Conservation (phyloP, 2,113 vertebrate genomes). For the Corvus moneduloides region DNA sequence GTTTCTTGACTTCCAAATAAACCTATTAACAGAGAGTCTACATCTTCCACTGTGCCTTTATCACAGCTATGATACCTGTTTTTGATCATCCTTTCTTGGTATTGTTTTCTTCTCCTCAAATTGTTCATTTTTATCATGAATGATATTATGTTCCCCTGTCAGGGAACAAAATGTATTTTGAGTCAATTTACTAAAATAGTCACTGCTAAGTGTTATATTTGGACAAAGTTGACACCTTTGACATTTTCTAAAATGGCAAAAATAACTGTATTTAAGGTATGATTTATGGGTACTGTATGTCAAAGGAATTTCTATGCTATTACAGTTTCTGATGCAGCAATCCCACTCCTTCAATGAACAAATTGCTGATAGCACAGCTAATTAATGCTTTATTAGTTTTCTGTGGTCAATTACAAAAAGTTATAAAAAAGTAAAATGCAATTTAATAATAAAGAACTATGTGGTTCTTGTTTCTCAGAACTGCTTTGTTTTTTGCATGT, state of each 20-base stretch:
- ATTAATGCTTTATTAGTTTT: slow-evolving; percentile 61
- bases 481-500: slow-evolving; percentile 2
- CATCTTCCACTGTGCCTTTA: background rate
- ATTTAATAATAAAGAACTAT: background rate
- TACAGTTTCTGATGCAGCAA: slow-evolving; percentile 36
- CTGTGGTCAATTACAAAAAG: slow-evolving; percentile 49
- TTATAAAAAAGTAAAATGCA: slow-evolving; percentile 22
- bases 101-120: slow-evolving; percentile 50
- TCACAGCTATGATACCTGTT: background rate
- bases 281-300: slow-evolving; percentile 74
- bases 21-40: background rate
- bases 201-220: slow-evolving; percentile 72
- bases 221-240: slow-evolving; percentile 75
- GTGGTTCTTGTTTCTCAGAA: slow-evolving; percentile 6
- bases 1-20: background rate
- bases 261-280: slow-evolving; percentile 75
- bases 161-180: slow-evolving; percentile 69
- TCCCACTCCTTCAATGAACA: background rate
- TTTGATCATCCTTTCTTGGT: background rate
- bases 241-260: slow-evolving; percentile 81
- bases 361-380: slow-evolving; percentile 52
- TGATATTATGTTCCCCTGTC: slow-evolving; percentile 65
- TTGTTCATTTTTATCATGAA: slow-evolving; percentile 66
- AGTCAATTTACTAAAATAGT: slow-evolving; percentile 73
- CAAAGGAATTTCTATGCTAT: slow-evolving; percentile 51